Evolutionary conservation across 2,888 invertebrate species (phyloP), one percentile per base, ranked within the genome.

Genomic region (Hypomecis punctinalis): DNA sequence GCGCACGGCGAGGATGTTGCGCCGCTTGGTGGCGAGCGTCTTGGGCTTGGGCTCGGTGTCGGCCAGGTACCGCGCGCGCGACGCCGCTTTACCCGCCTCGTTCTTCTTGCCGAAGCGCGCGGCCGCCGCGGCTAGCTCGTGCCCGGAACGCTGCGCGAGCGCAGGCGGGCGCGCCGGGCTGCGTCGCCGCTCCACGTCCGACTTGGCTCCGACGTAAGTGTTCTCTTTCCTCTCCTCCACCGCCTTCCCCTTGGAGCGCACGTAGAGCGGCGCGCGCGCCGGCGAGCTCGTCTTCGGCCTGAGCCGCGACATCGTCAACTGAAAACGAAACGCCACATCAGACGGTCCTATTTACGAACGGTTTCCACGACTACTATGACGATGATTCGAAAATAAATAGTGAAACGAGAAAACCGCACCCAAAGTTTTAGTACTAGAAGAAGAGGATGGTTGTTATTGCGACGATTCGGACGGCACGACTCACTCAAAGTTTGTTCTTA

Each of bases 211-310:
- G 11, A 76, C 84, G 82, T 90, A 93, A 0, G 93, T 81, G 84
- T 93, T 93, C 75, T 93, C 93, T 67, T 93, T 93, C 64, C 92
- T 85, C 62, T 93, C 93, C 68, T 92, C 91, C 4, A 83, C 86
- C 52, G 84, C 86, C 63, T 91, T 92, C 6, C 76, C 84, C 67
- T 91, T 92, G 57, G 88, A 80, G 56, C 92, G 89, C 33, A 84
- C 81, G 82, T 86, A 92, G 35, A 88, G 79, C 45, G 90, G 91
- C 73, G 76, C 80, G 23, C 90, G 82, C 6, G 83, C 76, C 47
- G 91, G 90, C 0, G 90, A 90, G 48, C 80, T 74, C 35, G 87
- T 83, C 78, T 91, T 91, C 13, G 90, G 88, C 33, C 91, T 88
- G 47, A 92, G 75, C 5, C 92, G 87, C 1, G 91, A 89, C 89